Conservation (phyloP, 2,797 vertebrate genomes). For the Danio tinwini region DNA sequence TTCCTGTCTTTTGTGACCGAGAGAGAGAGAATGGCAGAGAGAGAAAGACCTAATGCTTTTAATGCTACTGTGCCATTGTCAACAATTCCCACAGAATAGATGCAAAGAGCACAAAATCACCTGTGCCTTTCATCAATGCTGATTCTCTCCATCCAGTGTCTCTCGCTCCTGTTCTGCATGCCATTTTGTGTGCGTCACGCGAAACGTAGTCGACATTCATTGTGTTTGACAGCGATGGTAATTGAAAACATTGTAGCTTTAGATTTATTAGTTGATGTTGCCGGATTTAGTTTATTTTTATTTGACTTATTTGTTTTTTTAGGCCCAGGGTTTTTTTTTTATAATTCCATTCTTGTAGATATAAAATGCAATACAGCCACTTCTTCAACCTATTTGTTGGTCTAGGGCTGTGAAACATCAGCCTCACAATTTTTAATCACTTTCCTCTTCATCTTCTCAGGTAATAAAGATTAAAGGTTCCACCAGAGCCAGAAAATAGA, state of each 20-base stretch:
- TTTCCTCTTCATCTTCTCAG: constrained; percentile 18
- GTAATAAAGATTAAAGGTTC: constrained; percentile 39
- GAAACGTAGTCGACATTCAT: background rate
- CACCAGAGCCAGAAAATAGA: constrained; percentile 6
- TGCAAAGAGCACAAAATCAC: constrained; percentile 49
- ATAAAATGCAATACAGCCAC: constrained; percentile 33
- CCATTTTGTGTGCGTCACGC: background rate
- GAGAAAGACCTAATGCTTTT: constrained; percentile 42
- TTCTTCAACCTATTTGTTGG: constrained; percentile 28
- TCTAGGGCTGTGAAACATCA: constrained; percentile 25
- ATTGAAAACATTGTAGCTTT: constrained; percentile 39
- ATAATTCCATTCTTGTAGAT: constrained; percentile 20
- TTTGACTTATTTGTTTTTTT: background rate
- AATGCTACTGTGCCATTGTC: constrained; percentile 37
- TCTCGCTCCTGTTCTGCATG: constrained; percentile 18
- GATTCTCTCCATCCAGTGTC: constrained; percentile 22
- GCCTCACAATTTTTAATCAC: constrained; percentile 40
- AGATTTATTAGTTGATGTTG: constrained; percentile 49
- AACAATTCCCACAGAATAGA: constrained; percentile 53
- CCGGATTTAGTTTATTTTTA: constrained; percentile 1
- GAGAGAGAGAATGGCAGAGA: constrained; percentile 21
- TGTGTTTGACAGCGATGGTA: constrained; percentile 25
- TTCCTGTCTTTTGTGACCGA: constrained; percentile 38
- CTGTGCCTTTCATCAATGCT: constrained; percentile 47
- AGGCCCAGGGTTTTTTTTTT: constrained; percentile 23